These are phyloP conservation scores for Centropristis striata DNA, from an alignment of 2,113 vertebrate species.

Conservation along the genomic window DNA sequence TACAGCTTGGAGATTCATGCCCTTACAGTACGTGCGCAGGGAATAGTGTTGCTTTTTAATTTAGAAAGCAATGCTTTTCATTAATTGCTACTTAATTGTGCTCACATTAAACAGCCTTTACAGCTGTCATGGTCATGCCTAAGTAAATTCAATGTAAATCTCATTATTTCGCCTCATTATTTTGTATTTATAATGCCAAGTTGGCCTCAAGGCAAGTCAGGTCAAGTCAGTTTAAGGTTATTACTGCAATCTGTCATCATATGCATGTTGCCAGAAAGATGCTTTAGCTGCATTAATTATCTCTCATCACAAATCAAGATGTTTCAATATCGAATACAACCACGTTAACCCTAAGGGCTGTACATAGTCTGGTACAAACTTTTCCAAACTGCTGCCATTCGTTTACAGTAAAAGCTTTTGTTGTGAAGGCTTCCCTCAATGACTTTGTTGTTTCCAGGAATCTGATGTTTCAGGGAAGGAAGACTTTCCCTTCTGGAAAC, in stretches of 20 bases:
- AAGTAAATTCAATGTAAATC: conserved; percentile 13
- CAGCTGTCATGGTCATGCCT: neutral
- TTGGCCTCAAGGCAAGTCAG: neutral
- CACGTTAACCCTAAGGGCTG: neutral
- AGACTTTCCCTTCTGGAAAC: conserved; percentile 13
- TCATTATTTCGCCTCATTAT: conserved; percentile 26
- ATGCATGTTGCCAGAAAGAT: neutral
- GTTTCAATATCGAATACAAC: neutral
- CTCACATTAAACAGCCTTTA: neutral
- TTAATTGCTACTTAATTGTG: conserved; percentile 15
- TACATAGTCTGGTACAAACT: neutral
- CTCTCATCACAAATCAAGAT: conserved; percentile 5
- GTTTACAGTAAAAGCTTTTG: neutral
- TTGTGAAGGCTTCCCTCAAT: neutral
- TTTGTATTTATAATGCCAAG: neutral
- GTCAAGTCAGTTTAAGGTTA: neutral
- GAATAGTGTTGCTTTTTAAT: neutral
- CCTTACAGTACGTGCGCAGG: neutral
- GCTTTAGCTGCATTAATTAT: neutral
- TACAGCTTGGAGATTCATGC: neutral
- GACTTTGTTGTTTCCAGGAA: conserved; percentile 31
- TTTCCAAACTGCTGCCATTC: neutral
- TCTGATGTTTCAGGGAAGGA: neutral
- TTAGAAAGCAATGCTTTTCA: neutral
- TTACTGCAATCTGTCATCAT: neutral